Base-by-base conservation (phyloP, 1,140 invertebrate genomes). In the Maniola jurtina region DNA sequence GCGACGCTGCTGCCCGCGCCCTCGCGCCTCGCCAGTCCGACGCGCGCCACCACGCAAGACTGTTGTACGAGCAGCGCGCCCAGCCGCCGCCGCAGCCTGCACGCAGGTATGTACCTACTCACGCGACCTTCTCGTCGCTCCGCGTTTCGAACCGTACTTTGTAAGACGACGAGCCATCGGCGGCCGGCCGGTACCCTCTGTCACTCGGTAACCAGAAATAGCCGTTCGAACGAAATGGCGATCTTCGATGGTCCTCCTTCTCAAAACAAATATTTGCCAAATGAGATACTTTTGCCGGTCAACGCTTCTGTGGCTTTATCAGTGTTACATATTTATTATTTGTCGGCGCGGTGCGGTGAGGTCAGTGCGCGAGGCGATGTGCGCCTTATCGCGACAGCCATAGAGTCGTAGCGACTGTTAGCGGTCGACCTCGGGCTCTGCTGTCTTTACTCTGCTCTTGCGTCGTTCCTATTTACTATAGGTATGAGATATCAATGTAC, bases 311-410 rank as follows among this genome's bases (percentile, higher is more conserved):
- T 80, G 83, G 80, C 76, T 85, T 88, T 89, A 89, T 89, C 88
- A 88, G 80, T 87, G 86, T 89, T 90, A 90, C 88, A 90, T 90
- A 90, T 90, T 90, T 90, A 90, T 90, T 88, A 88, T 88, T 88
- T 88, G 88, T 83, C 83, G 85, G 38, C 38, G 79, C 76, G 81
- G 70, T 79, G 80, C 79, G 86, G 80, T 88, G 81, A 88, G 88
- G 85, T 88, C 84, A 85, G 83, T 77, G 81, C 70, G 78, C 84
- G 81, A 74, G 76, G 79, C 80, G 84, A 80, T 80, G 74, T 90
- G 80, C 69, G 79, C 86, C 79, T 89, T 90, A 89, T 90, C 83
- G 68, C 73, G 76, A 74, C 76, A 75, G 86, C 66, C 70, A 73
- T 88, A 90, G 82, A 81, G 85, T 85, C 80, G 79, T 71, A 57